Conservation (phyloP, 2,113 vertebrate species). For the Cathartes aura region DNA sequence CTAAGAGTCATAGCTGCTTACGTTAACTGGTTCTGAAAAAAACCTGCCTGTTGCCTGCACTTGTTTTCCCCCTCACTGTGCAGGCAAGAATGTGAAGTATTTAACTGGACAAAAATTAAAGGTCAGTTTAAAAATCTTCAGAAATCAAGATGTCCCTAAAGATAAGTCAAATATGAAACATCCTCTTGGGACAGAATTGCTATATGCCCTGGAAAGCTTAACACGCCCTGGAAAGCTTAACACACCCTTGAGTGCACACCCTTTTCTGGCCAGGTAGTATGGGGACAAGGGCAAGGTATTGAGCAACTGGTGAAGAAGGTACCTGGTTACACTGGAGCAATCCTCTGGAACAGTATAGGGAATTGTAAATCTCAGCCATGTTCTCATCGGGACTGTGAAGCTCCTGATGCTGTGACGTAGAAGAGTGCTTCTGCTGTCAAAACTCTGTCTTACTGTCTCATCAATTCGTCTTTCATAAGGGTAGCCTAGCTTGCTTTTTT, state of each 20-base stretch:
- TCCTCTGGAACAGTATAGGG: not conserved
- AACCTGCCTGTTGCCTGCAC: not conserved
- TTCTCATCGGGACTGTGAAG: not conserved
- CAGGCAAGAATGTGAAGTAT: not conserved
- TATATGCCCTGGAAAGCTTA: not conserved
- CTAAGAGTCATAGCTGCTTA: not conserved
- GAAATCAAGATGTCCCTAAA: not conserved
- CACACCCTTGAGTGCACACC: not conserved
- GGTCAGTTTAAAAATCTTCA: conserved; percentile 14
- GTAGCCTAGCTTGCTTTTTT: not conserved
- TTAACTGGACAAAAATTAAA: not conserved
- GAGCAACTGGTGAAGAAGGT: not conserved
- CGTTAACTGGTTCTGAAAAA: not conserved
- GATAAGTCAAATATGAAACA: not conserved
- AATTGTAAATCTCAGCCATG: not conserved
- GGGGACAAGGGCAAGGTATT: not conserved
- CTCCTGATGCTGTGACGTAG: not conserved
- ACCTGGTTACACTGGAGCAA: not conserved
- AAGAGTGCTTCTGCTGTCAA: not conserved
- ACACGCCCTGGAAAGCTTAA: not conserved
- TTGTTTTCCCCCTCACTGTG: not conserved
- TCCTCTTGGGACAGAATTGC: not conserved
- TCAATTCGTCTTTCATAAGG: not conserved
- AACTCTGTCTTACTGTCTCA: not conserved
- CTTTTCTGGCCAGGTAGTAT: not conserved